Percentiles rank a stretch among this genome's conserved stretches.
Evolutionary conservation across 30 jellyfish, hydroid and myxozoan species (phyloP).

Genomic region (Morbakka virulenta): DNA sequence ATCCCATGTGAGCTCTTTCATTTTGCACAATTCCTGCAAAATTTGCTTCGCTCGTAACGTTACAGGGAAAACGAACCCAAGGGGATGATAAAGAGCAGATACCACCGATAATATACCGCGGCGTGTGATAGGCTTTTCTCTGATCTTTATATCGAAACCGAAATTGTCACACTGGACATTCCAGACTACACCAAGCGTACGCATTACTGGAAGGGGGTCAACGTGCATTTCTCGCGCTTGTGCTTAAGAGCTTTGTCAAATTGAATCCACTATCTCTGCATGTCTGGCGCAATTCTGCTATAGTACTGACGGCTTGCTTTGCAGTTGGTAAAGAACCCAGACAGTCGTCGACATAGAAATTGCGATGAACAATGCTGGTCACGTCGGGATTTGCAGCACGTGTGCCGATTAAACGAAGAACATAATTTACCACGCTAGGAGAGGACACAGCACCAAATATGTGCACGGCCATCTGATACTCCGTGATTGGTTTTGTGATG

Average conservation of each 20-base stretch:
- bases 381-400: too few relatives aligned
- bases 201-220: constrained; percentile 27
- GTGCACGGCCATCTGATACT: constrained; percentile 53
- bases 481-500: constrained; percentile 28
- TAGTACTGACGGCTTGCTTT: constrained; percentile 25
- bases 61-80: constrained; percentile 34
- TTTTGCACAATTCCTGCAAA: neutral
- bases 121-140: constrained; percentile 31
- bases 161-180: constrained; percentile 5
- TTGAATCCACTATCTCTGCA: constrained; percentile 51
- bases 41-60: constrained; percentile 1
- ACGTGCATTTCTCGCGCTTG: neutral
- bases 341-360: constrained; percentile 58
- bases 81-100: constrained; percentile 23
- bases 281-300: constrained; percentile 5
- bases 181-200: constrained; percentile 50
- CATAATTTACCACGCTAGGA: constrained; percentile 53
- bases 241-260: constrained; percentile 35
- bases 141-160: neutral
- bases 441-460: constrained; percentile 61
- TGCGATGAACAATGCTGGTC: constrained; percentile 14
- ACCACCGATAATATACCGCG: constrained; percentile 13
- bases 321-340: constrained; percentile 3
- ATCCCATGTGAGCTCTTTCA: constrained; percentile 20
- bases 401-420: constrained; percentile 50